These are phyloP conservation scores for Aphis craccivora DNA, from an alignment of 1,140 invertebrate species.

Conservation along the genomic window DNA sequence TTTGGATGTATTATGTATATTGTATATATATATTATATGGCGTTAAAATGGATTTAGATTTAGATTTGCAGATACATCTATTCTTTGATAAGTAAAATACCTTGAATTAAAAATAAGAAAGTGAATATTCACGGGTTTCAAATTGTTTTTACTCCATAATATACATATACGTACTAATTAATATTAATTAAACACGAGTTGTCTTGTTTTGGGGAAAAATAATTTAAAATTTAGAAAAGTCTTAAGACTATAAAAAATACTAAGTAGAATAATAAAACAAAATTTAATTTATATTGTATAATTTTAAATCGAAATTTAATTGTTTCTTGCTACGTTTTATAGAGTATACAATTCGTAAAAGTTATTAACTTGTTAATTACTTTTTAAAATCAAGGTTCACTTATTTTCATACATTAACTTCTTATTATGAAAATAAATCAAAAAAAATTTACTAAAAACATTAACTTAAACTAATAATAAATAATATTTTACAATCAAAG, in stretches of 20 bases:
- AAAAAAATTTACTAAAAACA: background rate
- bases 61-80: background rate
- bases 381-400: background rate
- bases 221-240: background rate
- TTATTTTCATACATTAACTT: background rate
- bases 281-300: background rate
- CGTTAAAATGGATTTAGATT: background rate
- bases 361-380: background rate
- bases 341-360: background rate
- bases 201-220: background rate
- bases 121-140: background rate
- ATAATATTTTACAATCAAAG: conserved; percentile 31
- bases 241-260: background rate
- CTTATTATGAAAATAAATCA: background rate
- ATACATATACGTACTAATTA: background rate
- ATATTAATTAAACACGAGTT: background rate
- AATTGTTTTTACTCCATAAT: background rate
- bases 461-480: conserved; percentile 26
- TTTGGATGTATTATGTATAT: background rate
- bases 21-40: background rate
- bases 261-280: background rate
- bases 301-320: background rate
- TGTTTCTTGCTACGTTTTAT: background rate
- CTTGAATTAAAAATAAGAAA: background rate
- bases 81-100: background rate